Evolutionary conservation across 2,113 vertebrate species (phyloP).

Genomic region (Ailuropoda melanoleuca): DNA sequence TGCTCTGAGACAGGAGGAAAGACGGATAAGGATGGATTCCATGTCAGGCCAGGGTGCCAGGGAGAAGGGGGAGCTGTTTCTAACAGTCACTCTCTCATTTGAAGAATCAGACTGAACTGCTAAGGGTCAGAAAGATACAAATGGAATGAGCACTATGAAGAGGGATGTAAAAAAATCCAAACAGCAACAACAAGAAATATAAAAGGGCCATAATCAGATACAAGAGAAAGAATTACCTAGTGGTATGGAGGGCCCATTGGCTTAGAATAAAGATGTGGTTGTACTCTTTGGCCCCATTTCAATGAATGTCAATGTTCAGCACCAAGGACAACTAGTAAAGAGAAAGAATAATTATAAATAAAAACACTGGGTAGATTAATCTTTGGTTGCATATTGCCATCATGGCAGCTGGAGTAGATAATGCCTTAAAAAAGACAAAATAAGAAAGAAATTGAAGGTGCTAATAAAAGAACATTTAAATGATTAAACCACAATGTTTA

Average conservation of each 20-base stretch:
- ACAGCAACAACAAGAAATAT: background rate
- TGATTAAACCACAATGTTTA: background rate
- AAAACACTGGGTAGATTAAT: background rate
- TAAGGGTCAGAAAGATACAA: background rate
- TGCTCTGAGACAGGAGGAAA: background rate
- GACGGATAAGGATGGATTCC: background rate
- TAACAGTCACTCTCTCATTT: background rate
- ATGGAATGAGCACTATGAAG: background rate
- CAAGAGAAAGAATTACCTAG: background rate
- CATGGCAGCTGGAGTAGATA: background rate
- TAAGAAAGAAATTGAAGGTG: background rate
- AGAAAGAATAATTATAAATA: background rate
- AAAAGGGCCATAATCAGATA: background rate
- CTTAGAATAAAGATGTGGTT: background rate
- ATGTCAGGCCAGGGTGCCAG: background rate
- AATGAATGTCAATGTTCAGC: background rate
- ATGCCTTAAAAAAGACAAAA: background rate
- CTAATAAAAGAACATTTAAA: background rate
- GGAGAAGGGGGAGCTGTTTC: background rate
- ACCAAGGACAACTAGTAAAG: background rate
- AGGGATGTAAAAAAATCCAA: background rate
- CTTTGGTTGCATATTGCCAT: background rate
- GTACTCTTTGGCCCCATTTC: background rate
- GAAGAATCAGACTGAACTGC: background rate
- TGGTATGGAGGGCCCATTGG: background rate